Base-by-base conservation (phyloP, 2,797 vertebrate species). In the Meda fulgida region DNA sequence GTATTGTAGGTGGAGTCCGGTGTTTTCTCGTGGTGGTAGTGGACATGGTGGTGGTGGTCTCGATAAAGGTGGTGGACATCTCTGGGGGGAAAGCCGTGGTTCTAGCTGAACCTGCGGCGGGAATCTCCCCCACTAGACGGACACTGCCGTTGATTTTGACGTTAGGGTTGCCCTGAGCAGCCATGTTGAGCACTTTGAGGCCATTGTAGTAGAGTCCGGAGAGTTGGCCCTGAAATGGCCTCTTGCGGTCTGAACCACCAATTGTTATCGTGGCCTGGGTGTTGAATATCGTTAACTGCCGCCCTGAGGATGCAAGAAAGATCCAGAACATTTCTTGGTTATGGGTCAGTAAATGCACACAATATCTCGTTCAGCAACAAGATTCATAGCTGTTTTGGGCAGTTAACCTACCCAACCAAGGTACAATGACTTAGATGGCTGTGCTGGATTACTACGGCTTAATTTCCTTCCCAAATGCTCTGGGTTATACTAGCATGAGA, bases 221-320 rank as follows among this genome's bases (percentile, higher is more conserved):
- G 65, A 99, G 96, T 86, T 99, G 98, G 79, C 98, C 98, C 95
- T 99, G 98, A 92, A 98, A 99, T 40, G 97, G 97, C 87, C 98
- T 95, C 63, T 95, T 94, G 88, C 95, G 97, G 92, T 99, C 97
- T 77, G 95, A 96, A 88, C 98, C 98, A 55, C 98, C 98, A 36
- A 99, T 97, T 80, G 95, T 95, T 90, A 99, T 97, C 89, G 97
- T 96, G 81, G 98, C 98, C 94, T 99, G 98, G 91, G 98, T 99
- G 96, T 99, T 99, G 97, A 99, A 99, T 94, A 99, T 99, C 80
- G 98, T 99, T 93, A 99, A 93, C 95, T 98, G 97, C 80, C 98
- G 98, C 91, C 98, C 98, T 99, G 92, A 86, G 87, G 83, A 85
- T 73, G 80, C 63, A 87, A 82, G 87, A 92, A 75, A 93, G 51